phyloP scores from a whole-genome alignment of 2,113 vertebrate genomes.

The Hylia prasina region DNA sequence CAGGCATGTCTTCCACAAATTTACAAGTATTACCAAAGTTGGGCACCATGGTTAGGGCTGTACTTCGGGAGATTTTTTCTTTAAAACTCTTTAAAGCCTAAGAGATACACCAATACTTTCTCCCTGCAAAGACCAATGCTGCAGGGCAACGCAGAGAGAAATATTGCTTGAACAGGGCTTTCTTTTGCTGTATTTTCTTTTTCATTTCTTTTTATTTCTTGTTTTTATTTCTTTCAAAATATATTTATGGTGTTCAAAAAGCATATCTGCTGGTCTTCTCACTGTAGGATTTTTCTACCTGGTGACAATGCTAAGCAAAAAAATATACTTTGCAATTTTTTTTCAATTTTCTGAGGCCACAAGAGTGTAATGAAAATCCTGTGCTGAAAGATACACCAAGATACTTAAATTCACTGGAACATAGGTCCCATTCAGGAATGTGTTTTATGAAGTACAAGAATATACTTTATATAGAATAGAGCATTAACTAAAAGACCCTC shows the following conservation, averaged over 20 bases:
- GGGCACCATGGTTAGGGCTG: neutral
- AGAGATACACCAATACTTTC: neutral
- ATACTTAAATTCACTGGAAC: neutral
- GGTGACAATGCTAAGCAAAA: neutral
- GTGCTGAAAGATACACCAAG: neutral
- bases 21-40: neutral
- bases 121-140: neutral
- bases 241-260: neutral
- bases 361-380: neutral
- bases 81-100: neutral
- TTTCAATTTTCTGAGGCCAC: neutral
- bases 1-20: neutral
- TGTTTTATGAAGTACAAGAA: neutral
- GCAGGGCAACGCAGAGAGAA: neutral
- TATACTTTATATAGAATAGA: neutral
- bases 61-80: neutral
- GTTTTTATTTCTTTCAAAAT: neutral
- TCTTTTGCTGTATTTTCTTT: neutral
- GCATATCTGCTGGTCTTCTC: neutral
- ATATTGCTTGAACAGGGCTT: neutral
- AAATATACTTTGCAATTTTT: neutral
- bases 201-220: too few species aligned
- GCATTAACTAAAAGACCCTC: neutral
- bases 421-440: neutral
- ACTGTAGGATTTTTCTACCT: neutral